Evolutionary conservation across 2,113 vertebrate species (phyloP).

Genomic region (Dendropsophus ebraccatus): DNA sequence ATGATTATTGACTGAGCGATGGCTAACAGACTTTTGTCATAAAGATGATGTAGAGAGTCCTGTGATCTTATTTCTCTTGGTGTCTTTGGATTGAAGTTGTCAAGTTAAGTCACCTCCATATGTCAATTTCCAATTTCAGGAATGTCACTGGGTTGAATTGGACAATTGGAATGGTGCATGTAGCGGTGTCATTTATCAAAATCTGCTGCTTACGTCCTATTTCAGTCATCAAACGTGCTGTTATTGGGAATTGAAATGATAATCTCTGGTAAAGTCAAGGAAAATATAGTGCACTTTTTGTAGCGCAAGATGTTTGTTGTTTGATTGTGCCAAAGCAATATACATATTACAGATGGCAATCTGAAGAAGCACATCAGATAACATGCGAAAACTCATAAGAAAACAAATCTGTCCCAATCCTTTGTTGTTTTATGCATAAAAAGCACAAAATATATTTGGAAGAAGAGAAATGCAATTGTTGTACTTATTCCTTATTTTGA

Average conservation of each 20-base stretch:
- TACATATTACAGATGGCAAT: constrained; percentile 34
- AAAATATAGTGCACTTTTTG: constrained; percentile 20
- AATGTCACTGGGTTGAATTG: constrained; percentile 48
- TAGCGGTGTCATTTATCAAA: constrained; percentile 36
- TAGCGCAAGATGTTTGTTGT: constrained; percentile 5
- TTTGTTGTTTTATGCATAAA: not conserved
- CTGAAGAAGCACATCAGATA: constrained; percentile 4
- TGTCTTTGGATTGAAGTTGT: constrained; percentile 42
- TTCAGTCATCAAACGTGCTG: not conserved
- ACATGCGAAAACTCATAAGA: constrained; percentile 1
- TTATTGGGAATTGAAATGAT: constrained; percentile 34
- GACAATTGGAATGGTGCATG: constrained; percentile 18
- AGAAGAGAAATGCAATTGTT: not conserved
- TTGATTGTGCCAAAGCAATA: not conserved
- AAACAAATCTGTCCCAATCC: constrained; percentile 37
- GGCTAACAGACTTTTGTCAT: constrained; percentile 25
- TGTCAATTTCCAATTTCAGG: constrained; percentile 53
- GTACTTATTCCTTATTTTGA: not conserved
- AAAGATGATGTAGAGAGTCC: constrained; percentile 33
- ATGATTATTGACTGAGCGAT: constrained; percentile 27
- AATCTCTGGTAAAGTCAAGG: constrained; percentile 21
- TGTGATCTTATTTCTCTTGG: constrained; percentile 23
- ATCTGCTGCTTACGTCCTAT: constrained; percentile 22
- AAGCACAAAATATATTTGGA: not conserved
- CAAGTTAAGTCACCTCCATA: constrained; percentile 41